These are phyloP conservation scores for Geotrypetes seraphini DNA, from an alignment of 2,797 vertebrate genomes.

Conservation along the genomic window DNA sequence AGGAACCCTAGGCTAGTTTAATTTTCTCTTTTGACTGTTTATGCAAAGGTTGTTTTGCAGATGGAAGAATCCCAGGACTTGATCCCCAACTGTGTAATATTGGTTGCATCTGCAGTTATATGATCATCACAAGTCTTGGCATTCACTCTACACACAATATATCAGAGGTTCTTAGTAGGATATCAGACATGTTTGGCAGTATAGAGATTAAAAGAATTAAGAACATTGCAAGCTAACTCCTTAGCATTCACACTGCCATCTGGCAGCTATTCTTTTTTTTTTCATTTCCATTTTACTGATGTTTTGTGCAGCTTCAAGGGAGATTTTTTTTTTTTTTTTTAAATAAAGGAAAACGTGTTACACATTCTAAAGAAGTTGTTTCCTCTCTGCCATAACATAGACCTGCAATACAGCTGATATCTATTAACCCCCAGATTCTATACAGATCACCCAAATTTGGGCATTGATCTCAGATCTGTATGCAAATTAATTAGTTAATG, in stretches of 20 bases:
- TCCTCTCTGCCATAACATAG: neutral
- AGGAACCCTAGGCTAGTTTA: neutral
- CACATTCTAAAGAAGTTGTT: neutral
- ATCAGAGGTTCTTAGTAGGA: neutral
- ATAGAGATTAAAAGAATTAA: neutral
- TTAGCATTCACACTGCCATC: neutral
- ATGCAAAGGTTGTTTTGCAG: neutral
- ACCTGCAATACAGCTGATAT: neutral
- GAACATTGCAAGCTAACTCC: neutral
- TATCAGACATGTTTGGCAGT: neutral
- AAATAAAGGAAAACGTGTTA: neutral
- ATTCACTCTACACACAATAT: neutral
- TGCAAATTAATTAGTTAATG: neutral
- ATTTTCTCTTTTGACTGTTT: neutral
- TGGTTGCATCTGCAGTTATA: neutral
- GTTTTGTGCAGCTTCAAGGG: neutral
- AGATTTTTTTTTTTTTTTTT: neutral
- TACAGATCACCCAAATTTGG: no score
- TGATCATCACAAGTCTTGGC: neutral
- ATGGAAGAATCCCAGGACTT: neutral
- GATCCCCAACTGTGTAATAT: neutral
- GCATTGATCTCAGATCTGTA: no score
- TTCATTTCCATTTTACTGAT: neutral
- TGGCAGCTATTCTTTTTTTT: neutral
- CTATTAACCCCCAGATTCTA: no score